phyloP scores from a whole-genome alignment of 2,888 invertebrate species.

The Acanthosepion esculentum region DNA sequence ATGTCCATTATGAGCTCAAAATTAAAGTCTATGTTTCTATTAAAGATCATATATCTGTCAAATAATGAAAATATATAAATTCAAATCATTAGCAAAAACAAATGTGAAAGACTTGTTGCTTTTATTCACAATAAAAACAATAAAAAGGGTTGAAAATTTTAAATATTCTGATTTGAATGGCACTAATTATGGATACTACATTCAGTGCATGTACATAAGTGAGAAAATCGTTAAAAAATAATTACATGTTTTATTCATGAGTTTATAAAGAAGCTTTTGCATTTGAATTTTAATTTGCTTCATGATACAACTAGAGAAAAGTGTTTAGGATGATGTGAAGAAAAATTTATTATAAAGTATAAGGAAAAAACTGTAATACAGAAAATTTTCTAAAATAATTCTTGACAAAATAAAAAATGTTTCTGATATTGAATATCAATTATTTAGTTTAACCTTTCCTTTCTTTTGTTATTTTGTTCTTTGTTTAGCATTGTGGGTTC shows the following conservation, averaged over 20 bases:
- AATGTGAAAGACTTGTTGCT: background rate
- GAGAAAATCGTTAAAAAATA: conserved; percentile 9
- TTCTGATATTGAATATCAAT: background rate
- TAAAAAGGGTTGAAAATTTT: background rate
- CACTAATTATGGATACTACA: background rate
- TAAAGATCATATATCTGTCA: background rate
- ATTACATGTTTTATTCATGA: background rate
- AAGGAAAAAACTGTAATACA: background rate
- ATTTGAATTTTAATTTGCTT: background rate
- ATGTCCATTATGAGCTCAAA: background rate
- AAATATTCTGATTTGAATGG: background rate
- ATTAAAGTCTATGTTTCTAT: background rate
- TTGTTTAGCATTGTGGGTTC: background rate
- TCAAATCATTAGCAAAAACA: background rate
- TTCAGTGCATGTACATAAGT: background rate
- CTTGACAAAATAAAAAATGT: conserved; percentile 7
- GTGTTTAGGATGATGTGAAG: background rate
- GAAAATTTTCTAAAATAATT: background rate
- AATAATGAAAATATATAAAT: background rate
- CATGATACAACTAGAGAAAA: background rate
- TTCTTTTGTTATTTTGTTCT: background rate
- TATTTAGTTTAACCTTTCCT: background rate
- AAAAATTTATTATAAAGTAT: background rate
- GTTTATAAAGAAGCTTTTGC: background rate
- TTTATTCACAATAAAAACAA: background rate